Conservation (phyloP, 2,113 vertebrate genomes). For the Galbula dea region DNA sequence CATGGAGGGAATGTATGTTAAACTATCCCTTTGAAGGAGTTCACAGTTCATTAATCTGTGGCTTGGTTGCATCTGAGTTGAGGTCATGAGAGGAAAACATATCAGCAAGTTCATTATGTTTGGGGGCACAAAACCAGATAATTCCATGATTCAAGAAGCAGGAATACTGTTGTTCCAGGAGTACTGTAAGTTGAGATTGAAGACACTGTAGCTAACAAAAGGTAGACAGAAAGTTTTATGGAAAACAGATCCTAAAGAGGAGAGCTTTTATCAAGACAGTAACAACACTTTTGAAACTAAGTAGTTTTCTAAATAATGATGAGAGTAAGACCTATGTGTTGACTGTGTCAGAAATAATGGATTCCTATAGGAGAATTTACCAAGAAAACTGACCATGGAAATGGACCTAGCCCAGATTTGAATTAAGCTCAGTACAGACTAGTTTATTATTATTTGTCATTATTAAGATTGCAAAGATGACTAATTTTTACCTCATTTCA, state of each 20-base stretch:
- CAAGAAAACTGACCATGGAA: background rate
- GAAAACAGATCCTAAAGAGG: background rate
- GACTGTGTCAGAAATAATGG: background rate
- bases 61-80: background rate
- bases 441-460: background rate
- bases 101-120: background rate
- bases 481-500: background rate
- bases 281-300: background rate
- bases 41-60: conserved; percentile 22
- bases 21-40: background rate
- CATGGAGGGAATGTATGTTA: background rate
- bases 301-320: background rate
- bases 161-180: background rate
- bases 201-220: background rate
- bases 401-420: background rate
- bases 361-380: background rate
- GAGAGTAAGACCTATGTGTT: background rate
- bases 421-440: background rate
- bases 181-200: background rate
- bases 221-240: background rate
- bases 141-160: background rate
- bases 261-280: background rate
- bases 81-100: background rate
- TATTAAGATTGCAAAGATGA: background rate
- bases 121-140: background rate